A percentile compares a stretch with the other conserved stretches of the same genome.
These are phyloP conservation scores for Hoplodrina ambigua DNA, from an alignment of 2,888 invertebrate genomes.

Conservation along the genomic window DNA sequence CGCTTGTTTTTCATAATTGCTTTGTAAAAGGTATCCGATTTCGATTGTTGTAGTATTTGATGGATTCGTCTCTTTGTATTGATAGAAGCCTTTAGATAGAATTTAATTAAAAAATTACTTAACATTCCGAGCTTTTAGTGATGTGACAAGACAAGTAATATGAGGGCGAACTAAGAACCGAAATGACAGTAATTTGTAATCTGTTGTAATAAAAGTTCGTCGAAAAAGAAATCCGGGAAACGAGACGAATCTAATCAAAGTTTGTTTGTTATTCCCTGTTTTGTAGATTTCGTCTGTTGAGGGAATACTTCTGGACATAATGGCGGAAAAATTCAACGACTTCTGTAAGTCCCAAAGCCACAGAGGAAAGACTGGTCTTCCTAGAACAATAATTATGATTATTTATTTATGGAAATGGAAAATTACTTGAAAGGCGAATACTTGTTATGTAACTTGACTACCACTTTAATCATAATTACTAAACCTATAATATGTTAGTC, in stretches of 20 bases:
- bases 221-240: constrained; percentile 23
- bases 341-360: background rate
- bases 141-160: background rate
- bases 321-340: background rate
- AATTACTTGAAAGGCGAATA: background rate
- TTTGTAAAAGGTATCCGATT: constrained; percentile 37
- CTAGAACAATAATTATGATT: background rate
- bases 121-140: background rate
- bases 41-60: constrained; percentile 19
- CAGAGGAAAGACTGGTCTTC: background rate
- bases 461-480: constrained; percentile 3
- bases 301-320: constrained; percentile 24
- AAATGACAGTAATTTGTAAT: constrained; percentile 30
- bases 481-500: constrained; percentile 10
- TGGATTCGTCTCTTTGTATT: constrained; percentile 28
- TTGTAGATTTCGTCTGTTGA: constrained; percentile 28
- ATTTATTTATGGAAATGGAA: background rate
- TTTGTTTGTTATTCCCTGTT: constrained; percentile 44
- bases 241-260: constrained; percentile 40
- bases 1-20: constrained; percentile 44
- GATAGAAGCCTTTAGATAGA: background rate
- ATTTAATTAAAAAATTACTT: constrained; percentile 1
- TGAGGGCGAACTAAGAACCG: background rate
- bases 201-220: constrained; percentile 21
- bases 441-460: background rate